These are phyloP conservation scores for Enteromius fasciolatus DNA, from an alignment of 2,797 vertebrate species.

Conservation along the genomic window DNA sequence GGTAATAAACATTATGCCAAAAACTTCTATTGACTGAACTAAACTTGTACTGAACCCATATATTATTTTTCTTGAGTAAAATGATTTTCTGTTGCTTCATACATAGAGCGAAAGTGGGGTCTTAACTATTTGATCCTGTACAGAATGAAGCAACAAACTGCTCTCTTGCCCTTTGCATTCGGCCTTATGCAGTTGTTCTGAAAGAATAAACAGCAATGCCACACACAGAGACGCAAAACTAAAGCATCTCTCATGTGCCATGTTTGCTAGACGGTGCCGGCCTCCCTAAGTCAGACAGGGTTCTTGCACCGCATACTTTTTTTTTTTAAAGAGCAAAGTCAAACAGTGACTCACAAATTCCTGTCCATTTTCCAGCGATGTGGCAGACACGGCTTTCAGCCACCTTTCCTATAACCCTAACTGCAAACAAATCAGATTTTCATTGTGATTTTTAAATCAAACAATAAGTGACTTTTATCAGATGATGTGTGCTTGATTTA, in stretches of 20 bases:
- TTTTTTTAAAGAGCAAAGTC: conserved; percentile 79
- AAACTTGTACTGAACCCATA: background rate
- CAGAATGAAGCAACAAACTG: conserved; percentile 12
- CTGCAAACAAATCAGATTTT: conserved; percentile 20
- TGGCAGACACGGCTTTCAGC: conserved; percentile 46
- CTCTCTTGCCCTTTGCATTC: background rate
- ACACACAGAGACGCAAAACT: conserved; percentile 23
- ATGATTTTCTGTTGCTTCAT: background rate
- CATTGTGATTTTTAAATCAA: background rate
- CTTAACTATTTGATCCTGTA: background rate
- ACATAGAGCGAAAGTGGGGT: background rate
- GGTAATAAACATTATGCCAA: background rate
- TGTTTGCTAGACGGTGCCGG: conserved; percentile 48
- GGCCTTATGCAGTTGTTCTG: conserved; percentile 10
- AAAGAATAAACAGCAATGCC: conserved; percentile 34
- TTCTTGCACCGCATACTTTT: conserved; percentile 73
- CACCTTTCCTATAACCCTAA: conserved; percentile 36
- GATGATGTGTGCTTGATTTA: conserved; percentile 17
- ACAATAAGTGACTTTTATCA: conserved; percentile 3
- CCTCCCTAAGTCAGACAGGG: conserved; percentile 63
- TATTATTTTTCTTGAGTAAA: background rate
- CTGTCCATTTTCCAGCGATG: conserved; percentile 64
- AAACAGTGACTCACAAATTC: conserved; percentile 85
- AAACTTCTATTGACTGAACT: background rate
- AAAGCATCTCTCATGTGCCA: conserved; percentile 38